Base-by-base conservation (phyloP, 2,888 invertebrate species). In the Platycheirus rosarum region DNA sequence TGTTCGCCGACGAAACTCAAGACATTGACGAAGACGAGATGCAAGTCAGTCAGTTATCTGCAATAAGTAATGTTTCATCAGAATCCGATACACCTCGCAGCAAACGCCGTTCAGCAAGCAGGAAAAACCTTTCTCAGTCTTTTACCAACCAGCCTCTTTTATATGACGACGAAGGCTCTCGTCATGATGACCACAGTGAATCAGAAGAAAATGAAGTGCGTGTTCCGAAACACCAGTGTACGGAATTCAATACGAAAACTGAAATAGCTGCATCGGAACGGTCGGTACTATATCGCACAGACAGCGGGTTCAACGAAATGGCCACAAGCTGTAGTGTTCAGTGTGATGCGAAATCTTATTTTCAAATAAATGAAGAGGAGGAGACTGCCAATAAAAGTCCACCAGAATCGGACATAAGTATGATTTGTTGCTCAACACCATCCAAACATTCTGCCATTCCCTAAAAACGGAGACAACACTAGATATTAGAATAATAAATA, bases 271-370 rank as follows among this genome's bases (percentile, higher is more conserved):
- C 11, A 16, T 44, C 76, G 2, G 79, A 62, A 5, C 48, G 55
- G 0, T 80, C 77, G 7, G 63, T 78, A 1, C 87, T 90, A 7
- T 87, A 88, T 85, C 87, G 89, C 18, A 87, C 88, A 1, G 90
- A 90, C 55, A 91, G 91, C 51, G 91, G 91, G 2, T 90, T 90
- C 53, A 90, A 90, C 84, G 90, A 90, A 49, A 88, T 88, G 79
- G 85, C 86, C 76, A 86, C n/a, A 70, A 87, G 69, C 23, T 40
- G 40, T 84, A 62, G 40, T 14, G 86, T 32, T 2, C 78, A 85
- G 26, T 76, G 40, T 46, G 84, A 85, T 62, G 35, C n/a, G 1
- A 66, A 77, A 35, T 23, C 40, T 8, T 6, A n/a, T 4, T 57
- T 49, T 14, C 29, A 57, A 40, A 11, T 48, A 42, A 40, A 46